These are phyloP conservation scores for Turdus rufiventris DNA, from an alignment of 2,113 vertebrate genomes.

Conservation along the genomic window DNA sequence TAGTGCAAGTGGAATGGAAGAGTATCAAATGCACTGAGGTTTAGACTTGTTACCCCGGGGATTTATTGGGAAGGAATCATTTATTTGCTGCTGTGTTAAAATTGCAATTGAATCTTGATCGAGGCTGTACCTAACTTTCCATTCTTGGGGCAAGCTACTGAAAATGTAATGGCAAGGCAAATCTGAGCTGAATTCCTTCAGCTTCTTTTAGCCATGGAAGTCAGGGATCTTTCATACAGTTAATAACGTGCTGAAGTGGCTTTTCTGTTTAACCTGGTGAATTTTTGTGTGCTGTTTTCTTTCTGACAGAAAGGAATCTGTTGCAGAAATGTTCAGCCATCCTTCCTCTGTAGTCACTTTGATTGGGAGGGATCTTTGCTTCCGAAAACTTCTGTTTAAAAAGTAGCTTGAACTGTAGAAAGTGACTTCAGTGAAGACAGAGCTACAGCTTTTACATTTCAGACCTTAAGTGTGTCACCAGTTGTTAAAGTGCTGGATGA, in stretches of 20 bases:
- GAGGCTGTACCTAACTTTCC: background rate
- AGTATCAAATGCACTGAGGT: background rate
- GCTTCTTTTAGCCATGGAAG: background rate
- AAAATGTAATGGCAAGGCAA: background rate
- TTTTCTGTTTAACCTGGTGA: background rate
- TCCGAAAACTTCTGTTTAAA: background rate
- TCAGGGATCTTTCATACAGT: background rate
- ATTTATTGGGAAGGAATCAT: background rate
- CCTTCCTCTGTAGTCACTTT: background rate
- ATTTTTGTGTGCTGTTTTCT: background rate
- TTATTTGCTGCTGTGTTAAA: background rate
- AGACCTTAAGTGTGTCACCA: background rate
- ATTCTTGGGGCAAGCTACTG: background rate
- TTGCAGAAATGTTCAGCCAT: background rate
- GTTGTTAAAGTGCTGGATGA: background rate
- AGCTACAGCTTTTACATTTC: background rate
- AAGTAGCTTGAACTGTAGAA: background rate
- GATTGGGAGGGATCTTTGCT: background rate
- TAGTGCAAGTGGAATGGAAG: background rate
- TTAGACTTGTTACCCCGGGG: background rate
- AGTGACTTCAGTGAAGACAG: background rate
- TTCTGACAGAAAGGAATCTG: background rate
- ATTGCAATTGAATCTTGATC: background rate
- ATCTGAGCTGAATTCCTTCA: background rate
- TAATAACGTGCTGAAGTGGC: background rate